Conservation (phyloP, 2,888 invertebrate genomes). For the Nudaria mundana region DNA sequence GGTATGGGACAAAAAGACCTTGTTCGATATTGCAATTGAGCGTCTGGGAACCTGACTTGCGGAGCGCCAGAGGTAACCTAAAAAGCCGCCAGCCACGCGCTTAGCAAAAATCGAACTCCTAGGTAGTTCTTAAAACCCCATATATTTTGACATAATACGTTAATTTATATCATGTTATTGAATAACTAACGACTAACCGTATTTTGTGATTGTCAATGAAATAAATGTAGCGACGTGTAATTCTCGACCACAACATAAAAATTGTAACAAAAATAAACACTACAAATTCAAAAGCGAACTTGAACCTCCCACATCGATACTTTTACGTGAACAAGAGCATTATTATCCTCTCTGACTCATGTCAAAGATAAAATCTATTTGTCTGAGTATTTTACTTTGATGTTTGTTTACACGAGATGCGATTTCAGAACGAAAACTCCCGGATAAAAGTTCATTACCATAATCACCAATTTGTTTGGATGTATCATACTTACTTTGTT, state of each 20-base stretch:
- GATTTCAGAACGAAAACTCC: slow-evolving; percentile 26
- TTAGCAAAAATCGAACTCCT: too few relatives aligned
- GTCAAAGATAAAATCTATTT: slow-evolving; percentile 42
- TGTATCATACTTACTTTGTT: slow-evolving; percentile 14
- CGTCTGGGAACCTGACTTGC: too few relatives aligned
- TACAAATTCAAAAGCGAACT: slow-evolving; percentile 26
- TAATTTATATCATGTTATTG: too few relatives aligned
- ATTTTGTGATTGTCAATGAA: too few relatives aligned
- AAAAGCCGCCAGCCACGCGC: too few relatives aligned
- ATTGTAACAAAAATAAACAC: slow-evolving; percentile 32
- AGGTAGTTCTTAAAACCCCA: too few relatives aligned
- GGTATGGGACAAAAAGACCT: too few relatives aligned
- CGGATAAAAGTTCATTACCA: slow-evolving; percentile 24
- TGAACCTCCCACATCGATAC: slow-evolving; percentile 31
- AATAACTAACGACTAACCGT: too few relatives aligned
- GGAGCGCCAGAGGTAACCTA: too few relatives aligned
- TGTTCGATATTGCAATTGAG: too few relatives aligned
- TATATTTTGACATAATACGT: too few relatives aligned
- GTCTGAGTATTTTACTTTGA: slow-evolving; percentile 36
- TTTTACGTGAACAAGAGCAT: slow-evolving; percentile 36
- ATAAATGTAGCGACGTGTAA: too few relatives aligned
- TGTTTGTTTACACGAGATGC: slow-evolving; percentile 28
- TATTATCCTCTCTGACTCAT: slow-evolving; percentile 40
- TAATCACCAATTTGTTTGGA: slow-evolving; percentile 19
- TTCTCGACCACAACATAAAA: slow-evolving; percentile 29